Conservation (phyloP, 2,888 invertebrate species). For the Dynastes tityus region DNA sequence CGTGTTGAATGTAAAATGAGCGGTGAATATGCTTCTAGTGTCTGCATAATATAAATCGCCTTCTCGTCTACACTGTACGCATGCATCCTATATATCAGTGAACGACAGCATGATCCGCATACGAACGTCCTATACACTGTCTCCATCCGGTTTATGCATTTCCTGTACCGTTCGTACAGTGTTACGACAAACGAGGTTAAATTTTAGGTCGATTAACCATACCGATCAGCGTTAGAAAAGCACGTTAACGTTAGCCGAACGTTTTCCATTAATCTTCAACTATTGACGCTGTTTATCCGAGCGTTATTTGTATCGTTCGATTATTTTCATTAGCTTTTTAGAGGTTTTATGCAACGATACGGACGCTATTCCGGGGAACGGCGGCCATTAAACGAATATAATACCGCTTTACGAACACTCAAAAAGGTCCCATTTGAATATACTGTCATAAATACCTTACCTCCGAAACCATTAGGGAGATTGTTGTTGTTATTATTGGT, state of each 20-base stretch:
- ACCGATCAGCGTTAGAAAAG: conserved; percentile 14
- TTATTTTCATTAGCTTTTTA: conserved; percentile 46
- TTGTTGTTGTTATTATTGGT: conserved; percentile 17
- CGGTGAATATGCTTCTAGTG: too few relatives aligned
- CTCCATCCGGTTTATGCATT: conserved; percentile 36
- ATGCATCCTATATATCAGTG: conserved; percentile 1
- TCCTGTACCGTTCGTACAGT: conserved; percentile 20
- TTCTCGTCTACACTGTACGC: background rate
- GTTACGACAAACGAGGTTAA: conserved; percentile 24
- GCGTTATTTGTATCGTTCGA: conserved; percentile 42
- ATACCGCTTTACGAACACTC: conserved; percentile 9
- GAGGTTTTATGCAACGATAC: conserved; percentile 41
- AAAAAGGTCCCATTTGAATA: conserved; percentile 40
- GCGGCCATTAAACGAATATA: conserved; percentile 38
- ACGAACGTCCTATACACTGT: conserved; percentile 6
- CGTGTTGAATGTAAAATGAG: background rate
- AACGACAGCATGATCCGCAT: conserved; percentile 1
- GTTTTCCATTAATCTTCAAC: conserved; percentile 36
- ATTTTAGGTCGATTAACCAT: conserved; percentile 22
- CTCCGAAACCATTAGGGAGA: conserved; percentile 22
- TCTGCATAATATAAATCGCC: background rate
- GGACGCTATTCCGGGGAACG: conserved; percentile 30
- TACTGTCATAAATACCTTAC: conserved; percentile 29
- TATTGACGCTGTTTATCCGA: conserved; percentile 36
- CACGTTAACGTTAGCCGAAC: conserved; percentile 26